phyloP scores from a whole-genome alignment of 2,113 vertebrate species.

The Peucedramus taeniatus region DNA sequence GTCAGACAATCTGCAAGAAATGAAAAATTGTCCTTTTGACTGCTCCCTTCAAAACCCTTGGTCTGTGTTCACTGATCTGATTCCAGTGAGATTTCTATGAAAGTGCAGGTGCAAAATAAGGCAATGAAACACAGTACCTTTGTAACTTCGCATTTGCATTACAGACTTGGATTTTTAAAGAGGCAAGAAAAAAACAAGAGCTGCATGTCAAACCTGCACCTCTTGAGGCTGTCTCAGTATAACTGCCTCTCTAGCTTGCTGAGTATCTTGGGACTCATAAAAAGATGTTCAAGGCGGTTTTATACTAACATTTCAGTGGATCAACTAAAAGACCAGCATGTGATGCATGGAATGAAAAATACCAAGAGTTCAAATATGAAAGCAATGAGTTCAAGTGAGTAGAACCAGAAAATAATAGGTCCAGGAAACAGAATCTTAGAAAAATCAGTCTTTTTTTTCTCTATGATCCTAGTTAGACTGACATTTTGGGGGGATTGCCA shows the following conservation, averaged over 20 bases:
- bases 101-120: background rate
- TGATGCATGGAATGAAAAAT: background rate
- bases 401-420: background rate
- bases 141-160: background rate
- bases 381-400: background rate
- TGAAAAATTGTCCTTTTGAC: background rate
- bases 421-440: background rate
- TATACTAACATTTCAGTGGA: background rate
- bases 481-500: background rate
- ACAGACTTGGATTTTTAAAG: background rate
- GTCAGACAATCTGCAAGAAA: background rate
- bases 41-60: background rate
- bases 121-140: background rate
- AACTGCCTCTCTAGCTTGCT: background rate
- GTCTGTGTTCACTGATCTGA: background rate
- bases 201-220: background rate
- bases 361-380: background rate
- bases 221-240: background rate
- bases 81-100: background rate
- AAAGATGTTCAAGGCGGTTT: background rate
- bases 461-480: background rate
- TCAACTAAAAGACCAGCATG: background rate
- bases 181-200: background rate
- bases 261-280: background rate
- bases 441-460: background rate